These are phyloP conservation scores for Lycia hirtaria DNA, from an alignment of 2,888 invertebrate species.

Conservation along the genomic window DNA sequence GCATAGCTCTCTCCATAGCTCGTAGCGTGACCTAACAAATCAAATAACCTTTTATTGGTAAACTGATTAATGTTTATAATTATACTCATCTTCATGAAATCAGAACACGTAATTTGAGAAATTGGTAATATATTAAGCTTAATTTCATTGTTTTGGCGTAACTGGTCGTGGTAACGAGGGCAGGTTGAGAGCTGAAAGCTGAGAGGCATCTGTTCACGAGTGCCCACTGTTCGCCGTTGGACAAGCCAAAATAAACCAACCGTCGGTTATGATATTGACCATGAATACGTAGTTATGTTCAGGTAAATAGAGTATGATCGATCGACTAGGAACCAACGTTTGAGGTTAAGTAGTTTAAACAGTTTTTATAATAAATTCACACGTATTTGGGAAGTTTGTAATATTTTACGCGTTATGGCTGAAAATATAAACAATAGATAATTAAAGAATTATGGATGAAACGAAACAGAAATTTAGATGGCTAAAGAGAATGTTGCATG, in stretches of 20 bases:
- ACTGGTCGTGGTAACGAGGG: slow-evolving; percentile 49
- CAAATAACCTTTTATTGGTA: no score
- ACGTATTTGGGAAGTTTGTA: slow-evolving; percentile 6
- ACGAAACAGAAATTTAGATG: no score
- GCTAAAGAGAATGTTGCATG: no score
- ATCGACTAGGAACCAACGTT: slow-evolving; percentile 22
- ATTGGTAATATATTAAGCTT: background rate
- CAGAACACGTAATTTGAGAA: background rate
- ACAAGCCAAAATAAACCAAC: slow-evolving; percentile 70
- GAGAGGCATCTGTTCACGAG: slow-evolving; percentile 61
- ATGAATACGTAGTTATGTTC: slow-evolving; percentile 36
- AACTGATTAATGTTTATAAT: no score
- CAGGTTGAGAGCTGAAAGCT: no score
- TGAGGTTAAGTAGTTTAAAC: background rate
- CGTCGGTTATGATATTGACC: slow-evolving; percentile 63
- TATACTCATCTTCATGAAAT: background rate
- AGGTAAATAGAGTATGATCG: slow-evolving; percentile 24
- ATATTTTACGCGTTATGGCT: background rate
- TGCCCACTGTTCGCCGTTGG: slow-evolving; percentile 58
- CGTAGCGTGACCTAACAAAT: no score
- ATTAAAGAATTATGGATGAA: no score
- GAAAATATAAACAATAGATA: background rate
- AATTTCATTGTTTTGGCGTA: slow-evolving; percentile 5
- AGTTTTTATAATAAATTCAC: slow-evolving; percentile 6
- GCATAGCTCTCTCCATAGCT: no score